A percentile compares a stretch with the other conserved stretches of the same genome.
Evolutionary conservation across 2,888 invertebrate genomes (phyloP).

Genomic region (Smittia sp.): DNA sequence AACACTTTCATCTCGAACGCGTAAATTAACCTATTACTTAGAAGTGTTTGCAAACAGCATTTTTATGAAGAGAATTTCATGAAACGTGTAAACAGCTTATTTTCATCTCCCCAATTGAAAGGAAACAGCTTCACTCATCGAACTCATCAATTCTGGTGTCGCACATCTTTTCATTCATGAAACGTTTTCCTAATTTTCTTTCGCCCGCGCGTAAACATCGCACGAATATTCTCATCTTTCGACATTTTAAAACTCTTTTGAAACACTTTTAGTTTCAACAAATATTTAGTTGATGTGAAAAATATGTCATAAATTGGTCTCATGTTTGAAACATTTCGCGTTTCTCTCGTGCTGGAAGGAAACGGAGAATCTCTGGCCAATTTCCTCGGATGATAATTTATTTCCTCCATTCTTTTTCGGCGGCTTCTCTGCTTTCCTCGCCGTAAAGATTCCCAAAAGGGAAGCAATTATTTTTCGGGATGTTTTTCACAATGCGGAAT

Average conservation of each 20-base stretch:
- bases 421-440: not conserved
- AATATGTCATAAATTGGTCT: not conserved
- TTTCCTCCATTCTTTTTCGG: not conserved
- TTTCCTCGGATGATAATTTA: not conserved
- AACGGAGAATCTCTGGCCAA: not conserved
- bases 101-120: not conserved
- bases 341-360: not conserved
- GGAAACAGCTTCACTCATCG: not conserved
- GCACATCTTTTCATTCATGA: not conserved
- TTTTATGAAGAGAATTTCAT: slow-evolving; percentile 25
- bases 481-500: not conserved
- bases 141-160: slow-evolving; percentile 30
- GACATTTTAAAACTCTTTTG: not conserved
- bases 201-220: not conserved
- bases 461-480: slow-evolving; percentile 4
- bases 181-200: not conserved
- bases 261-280: not conserved
- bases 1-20: too few species aligned
- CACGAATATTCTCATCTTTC: not conserved
- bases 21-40: slow-evolving; percentile 34
- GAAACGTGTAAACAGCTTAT: slow-evolving; percentile 20
- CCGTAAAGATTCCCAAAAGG: not conserved
- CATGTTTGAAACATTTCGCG: slow-evolving; percentile 8
- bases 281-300: not conserved
- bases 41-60: slow-evolving; percentile 26